Percentiles rank a stretch among this genome's conserved stretches.
Conservation (phyloP, 2,797 vertebrate genomes). For the Sylvia borin region DNA sequence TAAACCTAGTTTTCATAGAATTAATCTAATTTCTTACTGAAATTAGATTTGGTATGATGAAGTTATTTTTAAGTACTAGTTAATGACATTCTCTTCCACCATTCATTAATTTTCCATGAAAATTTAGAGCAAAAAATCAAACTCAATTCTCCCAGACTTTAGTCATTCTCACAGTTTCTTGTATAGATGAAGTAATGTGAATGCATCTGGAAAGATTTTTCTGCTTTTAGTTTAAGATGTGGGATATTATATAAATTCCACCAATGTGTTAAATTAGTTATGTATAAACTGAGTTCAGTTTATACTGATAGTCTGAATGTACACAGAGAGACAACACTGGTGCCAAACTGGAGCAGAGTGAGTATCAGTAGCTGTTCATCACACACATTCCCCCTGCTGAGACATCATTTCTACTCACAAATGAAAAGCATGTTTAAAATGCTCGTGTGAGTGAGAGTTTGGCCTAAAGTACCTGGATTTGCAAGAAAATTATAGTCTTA, state of each 20-base stretch:
- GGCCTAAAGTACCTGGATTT: background rate
- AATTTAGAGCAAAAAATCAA: background rate
- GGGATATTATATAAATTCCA: background rate
- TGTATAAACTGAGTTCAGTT: background rate
- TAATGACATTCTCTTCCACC: background rate
- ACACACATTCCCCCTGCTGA: background rate
- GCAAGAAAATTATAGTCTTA: background rate
- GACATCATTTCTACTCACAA: background rate
- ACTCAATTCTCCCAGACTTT: background rate
- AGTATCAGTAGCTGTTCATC: background rate
- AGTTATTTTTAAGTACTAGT: background rate
- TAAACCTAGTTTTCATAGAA: background rate
- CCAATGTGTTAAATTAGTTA: background rate
- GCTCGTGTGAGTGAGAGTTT: background rate
- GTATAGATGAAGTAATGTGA: background rate
- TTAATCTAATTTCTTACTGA: background rate
- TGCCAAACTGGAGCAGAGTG: background rate
- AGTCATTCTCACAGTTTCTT: background rate
- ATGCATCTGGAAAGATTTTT: background rate
- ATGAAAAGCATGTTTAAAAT: background rate
- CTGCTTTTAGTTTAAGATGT: background rate
- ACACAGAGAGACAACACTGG: background rate
- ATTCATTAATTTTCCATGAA: background rate
- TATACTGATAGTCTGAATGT: background rate
- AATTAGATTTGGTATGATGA: background rate